These are phyloP conservation scores for Rhipidura dahli DNA, from an alignment of 2,113 vertebrate genomes.

Conservation along the genomic window DNA sequence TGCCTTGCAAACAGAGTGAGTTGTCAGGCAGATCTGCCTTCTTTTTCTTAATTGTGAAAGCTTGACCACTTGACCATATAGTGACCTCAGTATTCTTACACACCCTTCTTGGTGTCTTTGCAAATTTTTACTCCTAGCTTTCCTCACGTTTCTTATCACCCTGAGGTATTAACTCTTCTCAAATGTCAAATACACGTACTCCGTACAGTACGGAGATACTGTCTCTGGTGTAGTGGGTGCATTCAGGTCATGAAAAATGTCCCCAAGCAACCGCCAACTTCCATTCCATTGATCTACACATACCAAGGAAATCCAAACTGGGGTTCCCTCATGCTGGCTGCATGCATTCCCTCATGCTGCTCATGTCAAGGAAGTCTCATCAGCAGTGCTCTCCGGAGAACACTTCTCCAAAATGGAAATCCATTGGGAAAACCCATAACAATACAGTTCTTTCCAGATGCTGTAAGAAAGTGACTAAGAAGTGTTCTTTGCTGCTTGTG, in stretches of 20 bases:
- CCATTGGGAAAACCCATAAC: not conserved
- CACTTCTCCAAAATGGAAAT: not conserved
- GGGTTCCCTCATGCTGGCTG: not conserved
- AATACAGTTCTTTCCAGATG: not conserved
- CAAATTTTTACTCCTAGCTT: conserved; percentile 4
- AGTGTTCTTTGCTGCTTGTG: not conserved
- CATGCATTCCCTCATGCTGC: too few species aligned
- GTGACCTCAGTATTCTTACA: not conserved
- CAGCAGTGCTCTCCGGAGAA: not conserved
- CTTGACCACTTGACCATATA: not conserved
- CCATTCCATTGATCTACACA: not conserved
- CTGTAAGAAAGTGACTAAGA: not conserved
- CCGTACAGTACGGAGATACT: not conserved
- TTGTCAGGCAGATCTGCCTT: not conserved
- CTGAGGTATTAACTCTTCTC: not conserved
- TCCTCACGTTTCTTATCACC: not conserved
- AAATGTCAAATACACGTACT: not conserved
- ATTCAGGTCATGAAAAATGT: not conserved
- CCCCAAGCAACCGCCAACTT: not conserved
- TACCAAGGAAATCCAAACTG: not conserved
- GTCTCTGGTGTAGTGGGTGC: not conserved
- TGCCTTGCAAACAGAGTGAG: not conserved
- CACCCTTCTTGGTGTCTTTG: not conserved
- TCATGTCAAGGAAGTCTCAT: not conserved
- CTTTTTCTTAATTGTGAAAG: not conserved